Percentiles rank a stretch among this genome's conserved stretches.
Conservation (phyloP, 2,888 invertebrate species). For the Drosophila mimica region DNA sequence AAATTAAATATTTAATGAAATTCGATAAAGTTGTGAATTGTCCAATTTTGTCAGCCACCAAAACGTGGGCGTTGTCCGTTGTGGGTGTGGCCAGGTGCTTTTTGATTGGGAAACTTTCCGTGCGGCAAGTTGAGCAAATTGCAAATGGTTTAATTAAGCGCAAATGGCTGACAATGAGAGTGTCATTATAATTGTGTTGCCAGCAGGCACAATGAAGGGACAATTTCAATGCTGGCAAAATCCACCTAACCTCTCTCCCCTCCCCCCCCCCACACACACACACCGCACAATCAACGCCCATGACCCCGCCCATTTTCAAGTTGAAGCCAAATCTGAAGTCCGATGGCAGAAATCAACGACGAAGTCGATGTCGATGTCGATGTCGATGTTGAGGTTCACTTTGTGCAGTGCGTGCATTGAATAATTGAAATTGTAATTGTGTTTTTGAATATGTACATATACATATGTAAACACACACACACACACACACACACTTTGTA, state of each 20-base stretch:
- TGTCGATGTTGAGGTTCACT: constrained; percentile 9
- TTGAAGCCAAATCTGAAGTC: constrained; percentile 31
- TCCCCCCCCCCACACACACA: too few species aligned
- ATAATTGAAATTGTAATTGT: constrained; percentile 67
- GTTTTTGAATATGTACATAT: constrained; percentile 24
- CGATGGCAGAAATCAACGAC: constrained; percentile 8
- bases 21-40: constrained; percentile 48
- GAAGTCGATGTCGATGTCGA: too few species aligned
- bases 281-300: background rate
- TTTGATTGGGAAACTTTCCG: constrained; percentile 42
- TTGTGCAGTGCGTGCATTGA: constrained; percentile 69
- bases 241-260: background rate
- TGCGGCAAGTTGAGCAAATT: constrained; percentile 55
- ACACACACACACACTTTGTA: background rate
- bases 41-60: constrained; percentile 11
- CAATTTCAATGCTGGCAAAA: background rate
- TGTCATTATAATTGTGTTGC: constrained; percentile 70
- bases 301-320: constrained; percentile 54
- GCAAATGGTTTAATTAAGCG: constrained; percentile 79
- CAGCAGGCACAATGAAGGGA: constrained; percentile 48
- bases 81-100: constrained; percentile 11
- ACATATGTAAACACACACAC: background rate
- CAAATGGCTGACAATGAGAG: constrained; percentile 74
- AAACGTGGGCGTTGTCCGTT: background rate
- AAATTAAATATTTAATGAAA: constrained; percentile 70